Conservation (phyloP, 2,797 vertebrate genomes). For the Saguinus oedipus region DNA sequence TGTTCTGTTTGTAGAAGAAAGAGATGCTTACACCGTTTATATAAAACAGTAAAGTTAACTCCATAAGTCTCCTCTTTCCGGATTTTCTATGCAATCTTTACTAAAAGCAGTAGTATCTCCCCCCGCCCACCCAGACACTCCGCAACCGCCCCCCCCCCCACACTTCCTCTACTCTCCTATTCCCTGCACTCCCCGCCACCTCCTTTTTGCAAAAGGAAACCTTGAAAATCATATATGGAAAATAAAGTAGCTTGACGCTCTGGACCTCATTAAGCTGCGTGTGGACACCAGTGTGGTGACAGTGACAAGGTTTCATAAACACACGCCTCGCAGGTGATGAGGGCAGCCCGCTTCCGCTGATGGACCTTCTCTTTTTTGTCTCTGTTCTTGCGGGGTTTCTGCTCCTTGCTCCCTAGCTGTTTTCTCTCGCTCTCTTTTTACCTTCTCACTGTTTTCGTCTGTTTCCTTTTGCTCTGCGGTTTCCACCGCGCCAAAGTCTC, state of each 20-base stretch:
- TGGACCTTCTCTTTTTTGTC: neutral
- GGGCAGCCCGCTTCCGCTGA: neutral
- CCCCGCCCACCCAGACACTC: neutral
- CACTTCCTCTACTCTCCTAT: neutral
- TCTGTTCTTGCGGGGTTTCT: neutral
- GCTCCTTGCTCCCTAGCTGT: neutral
- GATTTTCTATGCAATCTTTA: neutral
- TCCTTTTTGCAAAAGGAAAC: neutral
- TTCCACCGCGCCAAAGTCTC: neutral
- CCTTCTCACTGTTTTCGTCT: neutral
- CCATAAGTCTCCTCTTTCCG: neutral
- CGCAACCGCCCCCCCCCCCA: neutral
- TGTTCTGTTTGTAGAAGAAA: conserved; percentile 69
- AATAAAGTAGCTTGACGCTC: neutral
- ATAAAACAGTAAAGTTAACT: conserved; percentile 38
- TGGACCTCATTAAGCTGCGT: neutral
- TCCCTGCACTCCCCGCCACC: neutral
- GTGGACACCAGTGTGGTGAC: neutral
- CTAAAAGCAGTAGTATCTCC: neutral
- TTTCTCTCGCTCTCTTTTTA: neutral
- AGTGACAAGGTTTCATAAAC: neutral
- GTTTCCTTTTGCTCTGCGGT: neutral
- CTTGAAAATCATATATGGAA: neutral
- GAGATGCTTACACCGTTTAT: neutral
- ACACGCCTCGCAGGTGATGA: neutral